phyloP scores from a whole-genome alignment of 2,113 vertebrate species.

The Arvicanthis niloticus region DNA sequence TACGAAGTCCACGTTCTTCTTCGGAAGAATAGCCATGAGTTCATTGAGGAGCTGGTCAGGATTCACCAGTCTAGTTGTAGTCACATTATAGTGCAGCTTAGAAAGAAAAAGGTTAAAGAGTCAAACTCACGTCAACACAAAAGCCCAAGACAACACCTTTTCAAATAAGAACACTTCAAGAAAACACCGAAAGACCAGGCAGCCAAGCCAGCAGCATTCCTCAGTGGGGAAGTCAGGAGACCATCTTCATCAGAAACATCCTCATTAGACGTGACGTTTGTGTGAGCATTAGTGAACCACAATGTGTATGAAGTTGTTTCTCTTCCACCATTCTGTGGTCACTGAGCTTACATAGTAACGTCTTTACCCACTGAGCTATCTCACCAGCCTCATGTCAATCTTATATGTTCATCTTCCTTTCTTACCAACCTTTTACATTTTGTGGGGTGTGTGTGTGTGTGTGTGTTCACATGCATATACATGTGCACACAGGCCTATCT shows the following conservation, averaged over 20 bases:
- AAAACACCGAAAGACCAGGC: slow-evolving; percentile 10
- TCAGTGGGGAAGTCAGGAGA: neutral
- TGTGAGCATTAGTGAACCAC: no score
- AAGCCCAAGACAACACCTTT: slow-evolving; percentile 25
- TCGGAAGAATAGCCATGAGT: slow-evolving; percentile 90
- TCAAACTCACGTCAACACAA: neutral
- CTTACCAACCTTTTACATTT: neutral
- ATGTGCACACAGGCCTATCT: neutral
- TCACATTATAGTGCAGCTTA: slow-evolving; percentile 96
- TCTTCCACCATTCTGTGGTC: neutral
- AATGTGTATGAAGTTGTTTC: neutral
- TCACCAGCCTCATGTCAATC: neutral
- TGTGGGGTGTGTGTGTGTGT: neutral
- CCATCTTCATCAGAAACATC: neutral
- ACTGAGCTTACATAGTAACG: no score
- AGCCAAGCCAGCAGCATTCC: neutral
- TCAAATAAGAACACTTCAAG: slow-evolving; percentile 48
- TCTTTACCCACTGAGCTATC: neutral
- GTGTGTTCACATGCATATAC: neutral
- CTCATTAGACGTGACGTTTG: no score
- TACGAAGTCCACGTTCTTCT: slow-evolving; percentile 93
- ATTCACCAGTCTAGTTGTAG: slow-evolving; percentile 91
- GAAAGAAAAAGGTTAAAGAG: slow-evolving; percentile 57
- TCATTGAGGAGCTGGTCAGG: slow-evolving; percentile 94
- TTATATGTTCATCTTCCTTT: neutral